Evolutionary conservation across 1,140 invertebrate species (phyloP).

Genomic region (Drosophila ohnishii): DNA sequence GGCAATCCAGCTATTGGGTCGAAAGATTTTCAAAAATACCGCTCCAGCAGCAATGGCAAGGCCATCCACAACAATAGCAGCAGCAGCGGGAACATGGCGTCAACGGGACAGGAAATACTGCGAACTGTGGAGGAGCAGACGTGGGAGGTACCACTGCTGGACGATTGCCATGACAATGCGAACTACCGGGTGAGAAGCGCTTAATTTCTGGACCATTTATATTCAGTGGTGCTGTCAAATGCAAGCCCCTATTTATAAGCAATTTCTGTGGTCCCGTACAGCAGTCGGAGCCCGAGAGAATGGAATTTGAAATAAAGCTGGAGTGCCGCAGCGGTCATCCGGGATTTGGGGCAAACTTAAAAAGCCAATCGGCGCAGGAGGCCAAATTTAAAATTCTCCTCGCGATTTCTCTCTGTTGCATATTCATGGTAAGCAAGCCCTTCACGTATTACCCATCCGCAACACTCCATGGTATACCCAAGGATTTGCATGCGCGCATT

Average conservation of each 20-base stretch:
- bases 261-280: conserved; percentile 52
- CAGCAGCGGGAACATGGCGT: conserved; percentile 7
- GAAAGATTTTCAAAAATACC: neutral
- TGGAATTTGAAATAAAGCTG: conserved; percentile 11
- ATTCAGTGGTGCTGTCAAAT: conserved; percentile 27
- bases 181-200: conserved; percentile 41
- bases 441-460: neutral
- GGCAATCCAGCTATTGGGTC: neutral
- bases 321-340: conserved; percentile 58
- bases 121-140: conserved; percentile 64
- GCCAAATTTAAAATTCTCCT: conserved; percentile 85
- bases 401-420: conserved; percentile 85
- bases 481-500: conserved; percentile 1
- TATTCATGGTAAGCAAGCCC: conserved; percentile 86
- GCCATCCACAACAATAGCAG: conserved; percentile 32
- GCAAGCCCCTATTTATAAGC: conserved; percentile 55
- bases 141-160: conserved; percentile 71
- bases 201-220: conserved; percentile 43
- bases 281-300: conserved; percentile 39
- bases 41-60: conserved; percentile 16
- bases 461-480: conserved; percentile 4
- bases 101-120: conserved; percentile 1
- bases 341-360: conserved; percentile 80
- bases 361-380: conserved; percentile 83
- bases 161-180: conserved; percentile 34